These are phyloP conservation scores for Pygmarrhopalites habei DNA, from an alignment of 1,140 invertebrate species.

Conservation along the genomic window DNA sequence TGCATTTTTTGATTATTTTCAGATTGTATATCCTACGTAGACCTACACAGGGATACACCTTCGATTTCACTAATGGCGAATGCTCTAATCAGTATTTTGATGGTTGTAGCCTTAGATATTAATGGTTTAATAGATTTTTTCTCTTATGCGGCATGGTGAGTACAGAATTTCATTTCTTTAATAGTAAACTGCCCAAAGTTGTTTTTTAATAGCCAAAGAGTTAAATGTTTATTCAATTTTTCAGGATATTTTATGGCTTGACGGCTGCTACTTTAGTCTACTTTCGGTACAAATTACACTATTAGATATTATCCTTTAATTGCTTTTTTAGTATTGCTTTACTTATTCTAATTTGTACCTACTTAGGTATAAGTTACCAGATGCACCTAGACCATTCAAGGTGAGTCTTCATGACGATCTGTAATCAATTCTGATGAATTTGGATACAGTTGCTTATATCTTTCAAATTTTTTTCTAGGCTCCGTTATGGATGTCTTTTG, in stretches of 20 bases:
- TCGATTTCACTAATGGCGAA: conserved; percentile 51
- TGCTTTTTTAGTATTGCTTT: no score
- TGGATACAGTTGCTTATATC: no score
- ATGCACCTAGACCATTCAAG: conserved; percentile 79
- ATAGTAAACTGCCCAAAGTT: no score
- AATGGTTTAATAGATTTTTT: conserved; percentile 89
- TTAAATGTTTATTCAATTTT: no score
- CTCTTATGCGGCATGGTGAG: conserved; percentile 90
- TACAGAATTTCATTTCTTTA: no score
- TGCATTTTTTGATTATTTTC: no score
- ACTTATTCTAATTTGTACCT: conserved; percentile 80
- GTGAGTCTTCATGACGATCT: no score
- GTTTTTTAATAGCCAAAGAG: no score
- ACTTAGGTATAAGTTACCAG: conserved; percentile 77
- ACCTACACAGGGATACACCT: conserved; percentile 49
- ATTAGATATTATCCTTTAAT: no score
- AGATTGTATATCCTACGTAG: conserved; percentile 51
- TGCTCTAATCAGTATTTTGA: conserved; percentile 50
- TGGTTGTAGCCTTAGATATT: conserved; percentile 83
- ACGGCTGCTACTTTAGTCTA: conserved; percentile 80
- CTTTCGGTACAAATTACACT: conserved; percentile 77
- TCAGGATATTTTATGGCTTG: conserved; percentile 93
- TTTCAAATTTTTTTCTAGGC: no score
- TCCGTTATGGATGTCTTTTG: conserved; percentile 47
- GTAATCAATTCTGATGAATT: no score